phyloP scores from a whole-genome alignment of 2,113 vertebrate genomes.

The Gymnarchus niloticus region DNA sequence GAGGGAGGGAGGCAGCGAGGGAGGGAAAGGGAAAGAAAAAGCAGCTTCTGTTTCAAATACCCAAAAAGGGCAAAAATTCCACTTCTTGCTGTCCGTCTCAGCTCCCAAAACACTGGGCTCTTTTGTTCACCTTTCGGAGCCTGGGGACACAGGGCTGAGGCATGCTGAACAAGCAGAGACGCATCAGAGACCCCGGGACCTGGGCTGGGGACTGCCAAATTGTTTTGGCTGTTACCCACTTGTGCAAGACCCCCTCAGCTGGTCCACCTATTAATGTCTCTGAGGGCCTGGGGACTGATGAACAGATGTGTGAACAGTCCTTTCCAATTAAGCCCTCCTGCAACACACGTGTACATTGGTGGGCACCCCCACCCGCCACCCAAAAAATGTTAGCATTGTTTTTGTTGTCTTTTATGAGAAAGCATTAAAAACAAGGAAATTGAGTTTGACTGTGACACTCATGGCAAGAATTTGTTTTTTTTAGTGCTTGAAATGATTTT shows the following conservation, averaged over 20 bases:
- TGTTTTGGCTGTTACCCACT: neutral
- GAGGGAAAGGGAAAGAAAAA: neutral
- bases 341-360: neutral
- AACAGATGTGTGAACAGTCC: constrained; percentile 22
- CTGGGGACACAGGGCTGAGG: neutral
- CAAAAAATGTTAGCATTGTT: constrained; percentile 8
- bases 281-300: neutral
- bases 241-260: neutral
- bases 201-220: neutral
- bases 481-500: neutral
- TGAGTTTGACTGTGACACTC: neutral
- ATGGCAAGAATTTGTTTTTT: neutral
- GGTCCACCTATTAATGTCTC: neutral
- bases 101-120: constrained; percentile 11
- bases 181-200: neutral
- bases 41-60: neutral
- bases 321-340: constrained; percentile 12
- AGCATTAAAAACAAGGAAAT: constrained; percentile 17
- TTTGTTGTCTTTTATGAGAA: constrained; percentile 15
- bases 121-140: constrained; percentile 15
- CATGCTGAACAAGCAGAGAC: neutral
- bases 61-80: neutral
- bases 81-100: neutral
- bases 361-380: neutral
- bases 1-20: too few species aligned